A percentile compares a stretch with the other conserved stretches of the same genome.
These are phyloP conservation scores for Tuta absoluta DNA, from an alignment of 2,888 invertebrate genomes.

Conservation along the genomic window DNA sequence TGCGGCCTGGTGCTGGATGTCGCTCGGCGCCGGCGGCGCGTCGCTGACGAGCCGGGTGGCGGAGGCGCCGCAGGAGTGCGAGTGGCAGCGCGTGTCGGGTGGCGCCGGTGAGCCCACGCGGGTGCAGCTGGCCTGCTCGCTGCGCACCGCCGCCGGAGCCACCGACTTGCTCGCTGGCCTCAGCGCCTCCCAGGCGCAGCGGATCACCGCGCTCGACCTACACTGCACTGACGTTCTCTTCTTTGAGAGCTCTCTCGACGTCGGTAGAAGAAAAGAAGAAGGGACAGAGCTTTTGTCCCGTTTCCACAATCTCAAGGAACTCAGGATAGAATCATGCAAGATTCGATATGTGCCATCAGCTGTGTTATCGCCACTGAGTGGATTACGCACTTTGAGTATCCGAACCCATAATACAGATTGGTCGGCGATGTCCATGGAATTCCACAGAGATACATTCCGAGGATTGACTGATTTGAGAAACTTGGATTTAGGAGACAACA, in stretches of 20 bases:
- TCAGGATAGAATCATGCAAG: constrained; percentile 89
- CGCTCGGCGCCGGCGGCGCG: constrained; percentile 64
- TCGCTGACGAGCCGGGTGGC: constrained; percentile 79
- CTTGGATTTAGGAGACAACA: constrained; percentile 88
- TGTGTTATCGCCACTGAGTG: constrained; percentile 84
- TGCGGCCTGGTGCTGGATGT: constrained; percentile 68
- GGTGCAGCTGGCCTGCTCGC: constrained; percentile 83
- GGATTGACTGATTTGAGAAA: constrained; percentile 84
- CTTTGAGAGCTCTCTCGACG: constrained; percentile 86
- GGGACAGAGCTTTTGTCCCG: constrained; percentile 81
- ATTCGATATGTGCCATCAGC: constrained; percentile 87
- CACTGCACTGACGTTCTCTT: constrained; percentile 88
- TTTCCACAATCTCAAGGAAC: constrained; percentile 84
- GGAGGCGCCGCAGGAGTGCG: constrained; percentile 86
- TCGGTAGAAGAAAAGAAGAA: constrained; percentile 77
- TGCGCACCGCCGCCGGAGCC: constrained; percentile 84
- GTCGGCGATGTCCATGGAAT: constrained; percentile 89
- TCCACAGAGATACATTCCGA: constrained; percentile 86
- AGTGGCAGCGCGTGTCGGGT: constrained; percentile 83
- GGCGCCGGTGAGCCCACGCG: constrained; percentile 79
- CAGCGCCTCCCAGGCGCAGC: constrained; percentile 84
- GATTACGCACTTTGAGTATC: constrained; percentile 84
- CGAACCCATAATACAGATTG: constrained; percentile 90
- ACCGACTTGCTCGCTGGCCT: constrained; percentile 83
- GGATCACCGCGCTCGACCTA: constrained; percentile 84